These are phyloP conservation scores for Platalea minor DNA, from an alignment of 2,797 vertebrate genomes.

Conservation along the genomic window DNA sequence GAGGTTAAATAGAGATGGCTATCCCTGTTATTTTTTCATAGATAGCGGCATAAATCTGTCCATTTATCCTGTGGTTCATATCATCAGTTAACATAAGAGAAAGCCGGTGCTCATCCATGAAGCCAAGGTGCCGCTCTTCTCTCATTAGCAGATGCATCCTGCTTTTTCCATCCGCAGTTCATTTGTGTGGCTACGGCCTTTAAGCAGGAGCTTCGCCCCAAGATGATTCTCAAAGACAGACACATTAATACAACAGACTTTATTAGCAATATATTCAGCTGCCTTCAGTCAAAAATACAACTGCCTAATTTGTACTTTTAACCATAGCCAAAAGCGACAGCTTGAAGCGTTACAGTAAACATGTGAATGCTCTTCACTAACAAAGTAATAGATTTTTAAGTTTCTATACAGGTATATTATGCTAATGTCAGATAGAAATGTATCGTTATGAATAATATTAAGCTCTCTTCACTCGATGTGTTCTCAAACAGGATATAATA, in stretches of 20 bases:
- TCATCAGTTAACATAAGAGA: not conserved
- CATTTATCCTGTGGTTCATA: not conserved
- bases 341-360: not conserved
- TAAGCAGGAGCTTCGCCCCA: not conserved
- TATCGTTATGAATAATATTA: constrained; percentile 9
- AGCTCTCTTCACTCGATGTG: constrained; percentile 6
- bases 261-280: not conserved
- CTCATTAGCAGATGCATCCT: not conserved
- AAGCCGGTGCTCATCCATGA: not conserved
- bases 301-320: not conserved
- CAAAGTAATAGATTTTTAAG: constrained; percentile 1
- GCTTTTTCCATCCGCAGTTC: not conserved
- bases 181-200: not conserved
- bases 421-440: not conserved
- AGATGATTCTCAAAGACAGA: not conserved
- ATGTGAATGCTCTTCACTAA: not conserved
- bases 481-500: constrained; percentile 20
- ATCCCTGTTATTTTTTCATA: not conserved
- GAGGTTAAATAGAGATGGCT: not conserved
- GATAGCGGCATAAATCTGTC: not conserved
- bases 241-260: not conserved
- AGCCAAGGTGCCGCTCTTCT: not conserved
- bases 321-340: not conserved
- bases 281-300: not conserved
- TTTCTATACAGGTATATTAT: constrained; percentile 18